A percentile compares a stretch with the other conserved stretches of the same genome.
These are phyloP conservation scores for Venturia canescens DNA, from an alignment of 1,140 invertebrate species.

Conservation along the genomic window DNA sequence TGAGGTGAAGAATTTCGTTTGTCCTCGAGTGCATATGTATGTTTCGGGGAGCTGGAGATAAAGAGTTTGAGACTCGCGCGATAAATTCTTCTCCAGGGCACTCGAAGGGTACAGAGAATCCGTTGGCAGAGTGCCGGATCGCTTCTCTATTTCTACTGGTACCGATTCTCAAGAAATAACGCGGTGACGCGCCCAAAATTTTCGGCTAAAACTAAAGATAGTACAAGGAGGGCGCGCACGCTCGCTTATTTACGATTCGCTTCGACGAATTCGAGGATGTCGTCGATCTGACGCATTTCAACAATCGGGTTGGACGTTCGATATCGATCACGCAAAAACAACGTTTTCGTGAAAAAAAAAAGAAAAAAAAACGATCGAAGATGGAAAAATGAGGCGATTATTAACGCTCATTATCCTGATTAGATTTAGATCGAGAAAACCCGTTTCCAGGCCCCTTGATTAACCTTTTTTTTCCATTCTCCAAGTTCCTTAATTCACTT, in stretches of 20 bases:
- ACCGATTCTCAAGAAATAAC: conserved; percentile 16
- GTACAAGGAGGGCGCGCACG: conserved; percentile 2
- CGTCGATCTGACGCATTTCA: not conserved
- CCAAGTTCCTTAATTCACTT: not conserved
- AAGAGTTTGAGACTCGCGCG: not conserved
- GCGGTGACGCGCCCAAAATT: conserved; percentile 31
- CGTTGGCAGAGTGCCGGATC: conserved; percentile 22
- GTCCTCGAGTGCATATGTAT: not conserved
- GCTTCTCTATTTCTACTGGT: conserved; percentile 7
- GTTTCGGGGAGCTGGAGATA: not conserved
- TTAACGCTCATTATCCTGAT: no score
- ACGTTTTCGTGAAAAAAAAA: no score
- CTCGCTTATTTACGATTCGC: not conserved
- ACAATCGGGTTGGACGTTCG: not conserved
- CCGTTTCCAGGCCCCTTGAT: not conserved
- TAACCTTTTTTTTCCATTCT: not conserved
- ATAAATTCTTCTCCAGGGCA: conserved; percentile 33
- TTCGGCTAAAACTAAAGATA: conserved; percentile 28
- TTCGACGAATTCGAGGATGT: not conserved
- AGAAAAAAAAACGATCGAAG: no score
- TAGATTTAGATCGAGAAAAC: no score
- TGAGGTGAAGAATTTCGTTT: conserved; percentile 11
- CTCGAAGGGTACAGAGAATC: conserved; percentile 19
- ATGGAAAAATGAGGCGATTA: no score
- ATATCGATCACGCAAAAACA: no score